Conservation (phyloP, 1,140 invertebrate genomes). For the Monochamus saltuarius region DNA sequence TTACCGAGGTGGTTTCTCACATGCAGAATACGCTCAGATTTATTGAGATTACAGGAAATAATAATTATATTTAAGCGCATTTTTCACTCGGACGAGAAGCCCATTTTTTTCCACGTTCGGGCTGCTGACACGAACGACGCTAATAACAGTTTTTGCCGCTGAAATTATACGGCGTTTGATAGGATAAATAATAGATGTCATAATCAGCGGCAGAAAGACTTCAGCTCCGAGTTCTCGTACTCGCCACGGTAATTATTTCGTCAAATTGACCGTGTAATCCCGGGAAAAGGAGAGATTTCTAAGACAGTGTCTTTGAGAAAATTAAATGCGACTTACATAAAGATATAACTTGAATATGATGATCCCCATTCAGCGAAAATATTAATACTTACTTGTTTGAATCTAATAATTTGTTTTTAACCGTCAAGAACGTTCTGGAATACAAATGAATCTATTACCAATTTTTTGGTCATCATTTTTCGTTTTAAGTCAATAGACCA, state of each 20-base stretch:
- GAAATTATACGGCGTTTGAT: slow-evolving; percentile 10
- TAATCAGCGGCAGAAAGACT: not conserved
- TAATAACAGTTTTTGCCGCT: slow-evolving; percentile 9
- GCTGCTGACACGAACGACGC: not conserved
- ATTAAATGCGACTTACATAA: too few species aligned
- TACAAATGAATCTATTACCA: too few species aligned
- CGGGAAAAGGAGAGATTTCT: too few species aligned
- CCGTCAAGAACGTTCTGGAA: too few species aligned
- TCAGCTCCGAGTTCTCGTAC: not conserved
- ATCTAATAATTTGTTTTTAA: too few species aligned
- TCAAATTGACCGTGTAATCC: too few species aligned
- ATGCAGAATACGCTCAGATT: slow-evolving; percentile 2
- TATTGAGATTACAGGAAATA: slow-evolving; percentile 12
- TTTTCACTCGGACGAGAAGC: slow-evolving; percentile 1
- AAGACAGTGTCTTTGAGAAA: too few species aligned
- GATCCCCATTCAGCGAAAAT: too few species aligned
- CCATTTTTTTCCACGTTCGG: not conserved
- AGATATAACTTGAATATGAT: too few species aligned
- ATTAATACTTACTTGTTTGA: too few species aligned
- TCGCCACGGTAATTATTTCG: not conserved
- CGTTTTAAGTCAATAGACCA: too few species aligned
- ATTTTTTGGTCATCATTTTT: too few species aligned
- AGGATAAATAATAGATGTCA: slow-evolving; percentile 1
- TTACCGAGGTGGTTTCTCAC: not conserved
- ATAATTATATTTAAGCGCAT: slow-evolving; percentile 4